Evolutionary conservation across 2,797 vertebrate species (phyloP).

Genomic region (Pogonophryne albipinna): DNA sequence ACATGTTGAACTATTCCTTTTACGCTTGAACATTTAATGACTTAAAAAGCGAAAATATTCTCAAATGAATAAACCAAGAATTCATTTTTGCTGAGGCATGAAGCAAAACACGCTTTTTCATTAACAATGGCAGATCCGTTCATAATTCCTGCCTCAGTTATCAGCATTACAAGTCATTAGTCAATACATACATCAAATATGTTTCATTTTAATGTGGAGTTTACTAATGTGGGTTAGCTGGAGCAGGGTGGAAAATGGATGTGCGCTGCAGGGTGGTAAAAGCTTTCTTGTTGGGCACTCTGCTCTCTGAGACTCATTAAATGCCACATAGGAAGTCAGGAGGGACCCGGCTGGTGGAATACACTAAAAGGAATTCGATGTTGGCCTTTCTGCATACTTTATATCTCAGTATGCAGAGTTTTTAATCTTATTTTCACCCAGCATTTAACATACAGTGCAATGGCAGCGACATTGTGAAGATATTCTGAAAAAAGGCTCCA

Average conservation of each 20-base stretch:
- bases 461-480: slow-evolving; percentile 19
- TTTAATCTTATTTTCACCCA: slow-evolving; percentile 61
- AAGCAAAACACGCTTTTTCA: slow-evolving; percentile 20
- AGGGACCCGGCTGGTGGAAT: slow-evolving; percentile 46
- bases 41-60: not conserved
- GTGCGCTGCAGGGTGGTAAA: slow-evolving; percentile 66
- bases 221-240: slow-evolving; percentile 36
- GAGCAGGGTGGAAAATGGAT: slow-evolving; percentile 49
- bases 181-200: slow-evolving; percentile 51
- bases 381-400: slow-evolving; percentile 55
- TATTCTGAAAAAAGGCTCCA: not conserved
- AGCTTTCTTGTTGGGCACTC: slow-evolving; percentile 71
- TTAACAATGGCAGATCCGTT: slow-evolving; percentile 26
- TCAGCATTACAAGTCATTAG: slow-evolving; percentile 35
- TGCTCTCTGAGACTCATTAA: slow-evolving; percentile 68
- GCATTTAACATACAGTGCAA: slow-evolving; percentile 17
- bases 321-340: slow-evolving; percentile 53
- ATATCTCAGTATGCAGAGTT: slow-evolving; percentile 43
- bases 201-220: slow-evolving; percentile 32
- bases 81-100: slow-evolving; percentile 23
- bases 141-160: slow-evolving; percentile 27
- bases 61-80: not conserved
- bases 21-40: slow-evolving; percentile 13
- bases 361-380: slow-evolving; percentile 78
- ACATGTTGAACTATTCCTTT: not conserved